Base-by-base conservation (phyloP, 2,797 vertebrate genomes). In the Phalloptychus januarius region DNA sequence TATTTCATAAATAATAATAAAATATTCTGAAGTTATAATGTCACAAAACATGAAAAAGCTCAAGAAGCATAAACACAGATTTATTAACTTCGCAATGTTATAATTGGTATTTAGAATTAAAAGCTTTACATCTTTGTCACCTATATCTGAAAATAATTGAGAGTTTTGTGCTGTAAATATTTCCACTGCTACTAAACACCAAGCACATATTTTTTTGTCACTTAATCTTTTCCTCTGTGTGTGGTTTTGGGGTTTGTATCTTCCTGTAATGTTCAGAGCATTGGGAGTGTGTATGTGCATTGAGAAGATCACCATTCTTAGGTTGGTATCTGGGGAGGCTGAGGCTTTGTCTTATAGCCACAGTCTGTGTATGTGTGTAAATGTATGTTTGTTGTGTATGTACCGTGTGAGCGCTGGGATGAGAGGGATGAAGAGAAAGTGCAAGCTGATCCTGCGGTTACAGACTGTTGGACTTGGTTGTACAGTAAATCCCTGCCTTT, bases 401-500 rank as follows among this genome's bases (percentile, higher is more conserved):
- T 72, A 72, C 45, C 83, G 46, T 83, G 45, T 82, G 81, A 76
- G 52, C 69, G 71, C 74, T 79, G 40, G 67, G 5, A 79, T 38
- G 86, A 79, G 75, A 72, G 83, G 72, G 84, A 93, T 90, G 82
- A 89, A 87, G 83, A 87, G 90, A 90, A 85, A 87, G 78, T 86
- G 79, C 61, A 58, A 85, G 88, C 79, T 92, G 91, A 92, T 93
- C 91, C 86, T 82, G 82, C 88, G 88, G 88, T 92, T 93, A 92
- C 92, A 93, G 90, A 93, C 90, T 92, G 87, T 91, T 91, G 90
- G 89, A 92, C 86, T 86, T 88, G 87, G 86, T 88, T 92, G 91
- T 93, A 88, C 89, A 93, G 90, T 95, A 93, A 94, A 94, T 95
- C 92, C 89, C 90, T 88, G 89, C 92, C 90, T 94, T 91, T 94